Evolutionary conservation across 2,113 vertebrate species (phyloP), one percentile per base, ranked within the genome.

Genomic region (Podiceps cristatus): DNA sequence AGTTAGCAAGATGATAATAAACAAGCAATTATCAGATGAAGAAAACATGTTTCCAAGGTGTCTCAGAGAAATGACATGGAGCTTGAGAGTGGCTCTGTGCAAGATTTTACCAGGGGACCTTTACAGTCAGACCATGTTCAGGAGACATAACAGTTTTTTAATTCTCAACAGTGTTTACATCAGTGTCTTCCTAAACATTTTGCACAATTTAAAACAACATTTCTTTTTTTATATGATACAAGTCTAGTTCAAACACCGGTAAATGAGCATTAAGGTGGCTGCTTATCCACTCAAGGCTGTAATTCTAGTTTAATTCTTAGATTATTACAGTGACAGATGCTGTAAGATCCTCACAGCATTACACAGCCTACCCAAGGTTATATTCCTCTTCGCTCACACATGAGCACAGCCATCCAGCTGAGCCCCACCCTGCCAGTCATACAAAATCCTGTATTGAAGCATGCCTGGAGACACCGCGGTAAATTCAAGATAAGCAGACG

Each of bases 1-100:
- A 79, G 71, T 80, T 93, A 87, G 78, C 75, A 86, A 64, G 63
- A 88, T 93, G 81, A 77, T 72, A 95, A 96, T 76, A 91, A 95
- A 86, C 42, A 53, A 87, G 66, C 78, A 95, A 64, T 86, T 95
- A 96, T 62, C 72, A 62, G 82, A 83, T 73, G 78, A 96, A 95
- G 64, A 88, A 80, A 95, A 91, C 2, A 56, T 0, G 11, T 75
- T 96, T 93, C 33, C 2, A 31, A 81, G 73, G 23, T 71, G 58
- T 76, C 44, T 86, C 35, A 23, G 87, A 66, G 58, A 92, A 76
- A 56, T 7, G 35, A 62, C 47, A 23, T 1, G 0, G 4, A 18
- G 52, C 33, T 66, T 2, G 1, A 64, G 66, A 87, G 47, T 5
- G 27, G 62, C n/a, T 78, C 67, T 9, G 37, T 49, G 66, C 23